Evolutionary conservation across 37 sponge, comb jelly and placozoan species (phyloP).

Genomic region (Hexactinellida sp.): DNA sequence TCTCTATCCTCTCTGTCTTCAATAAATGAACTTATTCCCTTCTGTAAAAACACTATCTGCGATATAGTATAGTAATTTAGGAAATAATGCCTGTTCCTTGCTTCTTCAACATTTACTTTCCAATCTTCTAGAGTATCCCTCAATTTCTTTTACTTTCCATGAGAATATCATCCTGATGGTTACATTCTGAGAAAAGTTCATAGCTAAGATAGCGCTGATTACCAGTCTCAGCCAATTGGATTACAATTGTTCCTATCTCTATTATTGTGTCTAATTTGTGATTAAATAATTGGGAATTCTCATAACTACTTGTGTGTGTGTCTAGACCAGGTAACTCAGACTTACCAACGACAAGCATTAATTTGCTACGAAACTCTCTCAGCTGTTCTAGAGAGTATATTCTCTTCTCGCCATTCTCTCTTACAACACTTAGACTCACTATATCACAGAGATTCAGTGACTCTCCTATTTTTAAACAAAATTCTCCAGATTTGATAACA

Average conservation of each 20-base stretch:
- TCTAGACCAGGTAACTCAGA: background rate
- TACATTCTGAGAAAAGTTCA: background rate
- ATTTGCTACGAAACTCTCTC: conserved; percentile 11
- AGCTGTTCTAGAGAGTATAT: background rate
- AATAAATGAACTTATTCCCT: background rate
- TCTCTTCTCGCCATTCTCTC: background rate
- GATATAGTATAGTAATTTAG: conserved; percentile 14
- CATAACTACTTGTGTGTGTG: background rate
- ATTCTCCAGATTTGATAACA: background rate
- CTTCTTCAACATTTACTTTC: background rate
- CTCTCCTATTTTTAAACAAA: background rate
- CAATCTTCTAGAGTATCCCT: background rate
- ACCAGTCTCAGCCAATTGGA: background rate
- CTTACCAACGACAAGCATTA: background rate
- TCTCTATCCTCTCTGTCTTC: background rate
- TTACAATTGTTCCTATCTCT: background rate
- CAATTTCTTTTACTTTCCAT: background rate
- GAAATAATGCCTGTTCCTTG: background rate
- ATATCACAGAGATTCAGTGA: background rate
- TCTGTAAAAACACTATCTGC: background rate
- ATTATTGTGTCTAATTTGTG: background rate
- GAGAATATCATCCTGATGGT: background rate
- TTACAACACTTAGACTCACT: background rate
- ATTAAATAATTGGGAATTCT: background rate
- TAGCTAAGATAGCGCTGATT: background rate